Conservation (phyloP, 2,797 vertebrate species). For the Melanotaenia pygmaea region DNA sequence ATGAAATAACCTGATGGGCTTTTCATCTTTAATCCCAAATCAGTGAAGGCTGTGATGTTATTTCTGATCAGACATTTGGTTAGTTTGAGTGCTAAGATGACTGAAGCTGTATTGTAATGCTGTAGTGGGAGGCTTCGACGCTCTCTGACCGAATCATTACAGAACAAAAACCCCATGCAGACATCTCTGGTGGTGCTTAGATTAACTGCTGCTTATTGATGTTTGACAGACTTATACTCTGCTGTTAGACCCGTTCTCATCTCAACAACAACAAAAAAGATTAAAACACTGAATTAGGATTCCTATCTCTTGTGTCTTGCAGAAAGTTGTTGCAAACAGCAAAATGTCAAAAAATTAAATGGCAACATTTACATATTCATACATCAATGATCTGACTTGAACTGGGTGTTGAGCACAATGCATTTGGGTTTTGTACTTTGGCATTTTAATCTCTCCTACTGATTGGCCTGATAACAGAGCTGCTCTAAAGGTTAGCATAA, state of each 20-base stretch:
- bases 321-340: neutral
- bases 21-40: conserved; percentile 11
- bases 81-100: conserved; percentile 5
- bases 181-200: neutral
- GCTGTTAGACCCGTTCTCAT: neutral
- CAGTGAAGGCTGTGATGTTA: neutral
- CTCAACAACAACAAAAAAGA: neutral
- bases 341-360: conserved; percentile 35
- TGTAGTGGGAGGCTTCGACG: neutral
- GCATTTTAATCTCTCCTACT: conserved; percentile 48
- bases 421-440: conserved; percentile 34
- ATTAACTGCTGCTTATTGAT: conserved; percentile 6
- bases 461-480: conserved; percentile 35
- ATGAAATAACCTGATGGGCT: conserved; percentile 16
- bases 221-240: neutral
- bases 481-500: conserved; percentile 50
- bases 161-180: neutral
- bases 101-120: neutral
- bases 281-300: neutral
- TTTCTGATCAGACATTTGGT: conserved; percentile 19
- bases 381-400: conserved; percentile 24
- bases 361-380: conserved; percentile 46
- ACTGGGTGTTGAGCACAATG: conserved; percentile 9
- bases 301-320: conserved; percentile 5
- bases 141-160: conserved; percentile 1